Evolutionary conservation across 2,797 vertebrate genomes (phyloP).

Genomic region (Rhinella marina): DNA sequence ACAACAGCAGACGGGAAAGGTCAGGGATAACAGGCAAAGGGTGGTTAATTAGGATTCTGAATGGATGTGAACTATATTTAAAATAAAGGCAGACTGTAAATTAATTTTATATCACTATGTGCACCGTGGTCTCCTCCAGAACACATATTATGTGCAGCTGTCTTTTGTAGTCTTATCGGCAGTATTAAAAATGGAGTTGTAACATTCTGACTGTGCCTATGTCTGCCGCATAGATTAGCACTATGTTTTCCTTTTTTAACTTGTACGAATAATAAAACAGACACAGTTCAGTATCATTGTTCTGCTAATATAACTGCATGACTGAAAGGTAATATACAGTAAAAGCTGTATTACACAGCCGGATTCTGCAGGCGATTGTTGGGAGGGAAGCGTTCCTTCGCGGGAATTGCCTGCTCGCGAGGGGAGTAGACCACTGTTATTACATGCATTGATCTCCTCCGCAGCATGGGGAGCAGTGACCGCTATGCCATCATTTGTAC

Average conservation of each 20-base stretch:
- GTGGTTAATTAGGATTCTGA: constrained; percentile 69
- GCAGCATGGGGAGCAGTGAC: no score
- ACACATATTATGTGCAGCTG: constrained; percentile 3
- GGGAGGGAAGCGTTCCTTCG: no score
- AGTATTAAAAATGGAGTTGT: constrained; percentile 32
- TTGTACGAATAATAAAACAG: constrained; percentile 36
- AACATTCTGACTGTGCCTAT: constrained; percentile 29
- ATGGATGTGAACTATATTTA: constrained; percentile 14
- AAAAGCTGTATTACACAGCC: no score
- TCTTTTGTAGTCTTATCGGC: constrained; percentile 51
- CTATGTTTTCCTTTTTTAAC: constrained; percentile 32
- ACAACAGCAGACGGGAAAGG: constrained; percentile 68
- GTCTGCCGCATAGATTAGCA: constrained; percentile 23
- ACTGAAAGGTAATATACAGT: background rate
- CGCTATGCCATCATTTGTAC: no score
- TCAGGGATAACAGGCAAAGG: constrained; percentile 72
- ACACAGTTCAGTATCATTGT: constrained; percentile 19
- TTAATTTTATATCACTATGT: constrained; percentile 21
- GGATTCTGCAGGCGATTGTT: no score
- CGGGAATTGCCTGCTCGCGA: no score
- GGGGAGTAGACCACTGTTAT: no score
- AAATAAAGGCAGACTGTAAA: constrained; percentile 41
- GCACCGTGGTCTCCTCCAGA: background rate
- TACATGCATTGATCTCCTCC: no score
- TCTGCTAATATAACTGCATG: constrained; percentile 20